Evolutionary conservation across 2,888 invertebrate genomes (phyloP).

Genomic region (Hyalella azteca): DNA sequence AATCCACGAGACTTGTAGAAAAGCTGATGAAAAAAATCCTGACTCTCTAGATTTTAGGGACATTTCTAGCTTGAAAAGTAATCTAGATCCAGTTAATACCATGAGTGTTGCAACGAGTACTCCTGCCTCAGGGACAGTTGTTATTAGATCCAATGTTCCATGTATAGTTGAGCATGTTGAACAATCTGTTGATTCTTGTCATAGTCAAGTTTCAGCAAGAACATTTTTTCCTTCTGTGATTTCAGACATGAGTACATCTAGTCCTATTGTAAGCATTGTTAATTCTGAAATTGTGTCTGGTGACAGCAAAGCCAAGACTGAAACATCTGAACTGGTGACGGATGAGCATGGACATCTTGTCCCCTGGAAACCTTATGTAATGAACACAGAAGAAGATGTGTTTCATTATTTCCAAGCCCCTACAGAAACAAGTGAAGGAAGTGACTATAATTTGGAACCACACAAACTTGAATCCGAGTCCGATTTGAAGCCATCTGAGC

Average conservation of each 20-base stretch:
- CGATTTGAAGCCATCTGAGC: background rate
- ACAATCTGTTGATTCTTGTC: background rate
- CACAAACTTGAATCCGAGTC: background rate
- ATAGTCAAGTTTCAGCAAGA: background rate
- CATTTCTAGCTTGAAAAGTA: background rate
- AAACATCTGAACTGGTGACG: background rate
- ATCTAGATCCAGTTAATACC: background rate
- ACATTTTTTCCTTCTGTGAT: background rate
- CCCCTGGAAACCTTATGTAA: background rate
- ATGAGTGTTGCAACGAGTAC: background rate
- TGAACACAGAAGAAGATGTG: conserved; percentile 12
- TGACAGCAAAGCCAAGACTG: background rate
- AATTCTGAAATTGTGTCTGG: conserved; percentile 4
- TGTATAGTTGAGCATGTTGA: background rate
- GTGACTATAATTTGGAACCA: background rate
- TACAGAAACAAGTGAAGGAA: background rate
- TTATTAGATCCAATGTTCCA: background rate
- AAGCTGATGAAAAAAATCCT: too few species aligned
- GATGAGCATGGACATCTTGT: background rate
- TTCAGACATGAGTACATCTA: background rate
- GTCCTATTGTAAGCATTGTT: background rate
- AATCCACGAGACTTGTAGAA: too few species aligned
- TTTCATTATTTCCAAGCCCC: conserved; percentile 5
- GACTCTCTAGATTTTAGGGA: background rate
- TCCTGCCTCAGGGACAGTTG: background rate